A percentile compares a stretch with the other conserved stretches of the same genome.
Evolutionary conservation across 2,113 vertebrate species (phyloP).

Genomic region (Oreochromis niloticus): DNA sequence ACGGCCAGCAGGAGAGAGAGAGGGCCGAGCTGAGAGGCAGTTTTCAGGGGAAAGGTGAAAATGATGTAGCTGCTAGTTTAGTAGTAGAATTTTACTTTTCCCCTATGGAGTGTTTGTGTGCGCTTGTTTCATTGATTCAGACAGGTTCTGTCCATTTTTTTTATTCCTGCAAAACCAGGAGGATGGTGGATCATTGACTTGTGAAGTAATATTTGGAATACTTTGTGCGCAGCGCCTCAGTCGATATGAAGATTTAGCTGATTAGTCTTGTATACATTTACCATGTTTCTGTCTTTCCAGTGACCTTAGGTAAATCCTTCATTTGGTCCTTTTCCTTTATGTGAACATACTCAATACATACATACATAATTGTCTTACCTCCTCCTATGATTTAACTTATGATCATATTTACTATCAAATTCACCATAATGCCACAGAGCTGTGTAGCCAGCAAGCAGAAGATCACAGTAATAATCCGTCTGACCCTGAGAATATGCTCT

Average conservation of each 20-base stretch:
- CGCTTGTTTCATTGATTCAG: conserved; percentile 15
- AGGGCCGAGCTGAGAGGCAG: conserved; percentile 23
- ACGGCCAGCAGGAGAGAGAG: conserved; percentile 10
- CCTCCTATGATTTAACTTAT: neutral
- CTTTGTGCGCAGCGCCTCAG: neutral
- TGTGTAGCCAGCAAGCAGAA: neutral
- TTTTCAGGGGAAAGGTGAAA: conserved; percentile 36
- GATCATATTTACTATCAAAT: neutral
- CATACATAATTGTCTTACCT: neutral
- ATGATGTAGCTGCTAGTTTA: conserved; percentile 48
- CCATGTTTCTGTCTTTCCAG: neutral
- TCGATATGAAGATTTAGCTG: neutral
- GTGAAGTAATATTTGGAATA: neutral
- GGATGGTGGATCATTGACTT: neutral
- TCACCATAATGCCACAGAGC: neutral
- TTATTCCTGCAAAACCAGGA: neutral
- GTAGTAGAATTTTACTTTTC: conserved; percentile 24
- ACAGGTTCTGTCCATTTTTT: neutral
- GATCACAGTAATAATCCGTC: neutral
- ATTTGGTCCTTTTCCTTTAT: neutral
- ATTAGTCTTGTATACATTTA: neutral
- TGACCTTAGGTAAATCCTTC: neutral
- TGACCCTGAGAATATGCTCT: neutral
- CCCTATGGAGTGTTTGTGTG: neutral
- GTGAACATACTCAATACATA: neutral